Evolutionary conservation across 92 coral and sea anemone genomes (phyloP).

Genomic region (Epizoanthus illoricatus): DNA sequence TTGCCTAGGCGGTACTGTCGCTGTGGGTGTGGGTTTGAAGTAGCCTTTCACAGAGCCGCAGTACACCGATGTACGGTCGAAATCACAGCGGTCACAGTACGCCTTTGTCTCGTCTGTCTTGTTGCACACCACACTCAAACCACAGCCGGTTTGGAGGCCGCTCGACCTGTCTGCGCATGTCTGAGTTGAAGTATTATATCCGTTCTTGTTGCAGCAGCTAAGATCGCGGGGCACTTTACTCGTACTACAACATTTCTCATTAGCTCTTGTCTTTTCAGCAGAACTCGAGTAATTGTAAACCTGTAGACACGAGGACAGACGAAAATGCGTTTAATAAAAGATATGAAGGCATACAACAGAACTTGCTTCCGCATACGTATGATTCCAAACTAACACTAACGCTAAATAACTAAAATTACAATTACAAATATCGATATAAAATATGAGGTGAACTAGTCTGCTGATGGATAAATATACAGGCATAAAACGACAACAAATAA

Average conservation of each 20-base stretch:
- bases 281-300: slow-evolving; percentile 88
- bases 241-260: slow-evolving; percentile 79
- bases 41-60: slow-evolving; percentile 79
- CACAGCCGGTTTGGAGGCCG: slow-evolving; percentile 75
- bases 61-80: slow-evolving; percentile 53
- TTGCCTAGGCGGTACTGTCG: slow-evolving; percentile 65
- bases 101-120: slow-evolving; percentile 62
- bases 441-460: no score
- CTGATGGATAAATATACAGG: no score
- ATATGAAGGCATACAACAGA: no score
- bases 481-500: no score
- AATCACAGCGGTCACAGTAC: slow-evolving; percentile 86
- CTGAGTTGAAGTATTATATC: slow-evolving; percentile 73
- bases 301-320: slow-evolving; percentile 37
- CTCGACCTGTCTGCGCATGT: slow-evolving; percentile 83
- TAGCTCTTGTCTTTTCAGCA: slow-evolving; percentile 60
- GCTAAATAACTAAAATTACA: no score
- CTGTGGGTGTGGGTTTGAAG: slow-evolving; percentile 62
- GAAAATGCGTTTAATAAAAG: not conserved
- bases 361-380: no score
- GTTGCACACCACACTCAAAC: slow-evolving; percentile 81
- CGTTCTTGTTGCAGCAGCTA: slow-evolving; percentile 81
- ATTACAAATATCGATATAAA: no score
- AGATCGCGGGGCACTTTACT: slow-evolving; percentile 58
- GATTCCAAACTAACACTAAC: not conserved